These are phyloP conservation scores for Carollia perspicillata DNA, from an alignment of 2,113 vertebrate genomes.

Conservation along the genomic window DNA sequence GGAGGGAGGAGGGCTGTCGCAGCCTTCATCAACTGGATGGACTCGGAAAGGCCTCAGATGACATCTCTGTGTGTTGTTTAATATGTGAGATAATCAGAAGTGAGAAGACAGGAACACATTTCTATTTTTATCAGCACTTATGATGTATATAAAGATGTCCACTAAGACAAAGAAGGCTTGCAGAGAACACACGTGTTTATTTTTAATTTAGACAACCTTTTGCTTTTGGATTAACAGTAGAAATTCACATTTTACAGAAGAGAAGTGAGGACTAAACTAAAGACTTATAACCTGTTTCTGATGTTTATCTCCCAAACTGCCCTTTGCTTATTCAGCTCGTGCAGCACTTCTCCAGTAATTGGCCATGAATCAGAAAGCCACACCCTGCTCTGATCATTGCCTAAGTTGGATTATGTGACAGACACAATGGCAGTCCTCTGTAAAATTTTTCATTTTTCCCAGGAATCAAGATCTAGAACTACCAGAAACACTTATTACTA, in stretches of 20 bases:
- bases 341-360: not conserved
- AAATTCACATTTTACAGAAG: not conserved
- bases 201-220: not conserved
- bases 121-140: not conserved
- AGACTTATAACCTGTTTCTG: not conserved
- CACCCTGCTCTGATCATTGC: not conserved
- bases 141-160: not conserved
- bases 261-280: not conserved
- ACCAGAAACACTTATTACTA: not conserved
- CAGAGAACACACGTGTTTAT: not conserved
- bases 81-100: not conserved
- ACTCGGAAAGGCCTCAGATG: not conserved
- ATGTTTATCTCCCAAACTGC: not conserved
- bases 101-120: not conserved
- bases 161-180: not conserved
- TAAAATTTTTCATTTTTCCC: not conserved
- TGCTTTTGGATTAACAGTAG: not conserved
- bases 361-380: not conserved
- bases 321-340: not conserved
- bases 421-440: not conserved
- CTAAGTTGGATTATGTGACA: not conserved
- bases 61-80: not conserved
- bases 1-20: not conserved
- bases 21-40: not conserved
- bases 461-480: not conserved